A percentile compares a stretch with the other conserved stretches of the same genome.
These are phyloP conservation scores for Eurosta solidaginis DNA, from an alignment of 1,140 invertebrate species.

Conservation along the genomic window DNA sequence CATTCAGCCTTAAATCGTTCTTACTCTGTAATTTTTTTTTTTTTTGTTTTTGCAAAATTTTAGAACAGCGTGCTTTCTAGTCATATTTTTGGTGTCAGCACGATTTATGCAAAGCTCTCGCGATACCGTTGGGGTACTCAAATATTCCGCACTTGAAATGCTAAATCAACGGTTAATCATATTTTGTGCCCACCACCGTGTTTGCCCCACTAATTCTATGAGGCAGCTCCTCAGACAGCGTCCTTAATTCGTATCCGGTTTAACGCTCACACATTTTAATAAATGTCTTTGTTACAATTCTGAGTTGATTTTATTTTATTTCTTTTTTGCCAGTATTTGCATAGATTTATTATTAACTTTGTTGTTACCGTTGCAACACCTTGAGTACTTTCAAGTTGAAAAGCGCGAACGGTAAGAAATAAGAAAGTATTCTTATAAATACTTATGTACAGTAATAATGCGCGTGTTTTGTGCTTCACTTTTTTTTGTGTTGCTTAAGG, in stretches of 20 bases:
- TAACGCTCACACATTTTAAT: slow-evolving; percentile 4
- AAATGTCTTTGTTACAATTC: not conserved
- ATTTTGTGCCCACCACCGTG: not conserved
- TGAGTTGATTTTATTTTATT: not conserved
- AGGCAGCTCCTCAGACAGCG: not conserved
- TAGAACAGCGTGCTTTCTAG: no score
- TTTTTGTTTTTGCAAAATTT: no score
- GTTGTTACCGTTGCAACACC: not conserved
- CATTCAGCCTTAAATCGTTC: no score
- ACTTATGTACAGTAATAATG: not conserved
- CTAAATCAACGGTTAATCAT: not conserved
- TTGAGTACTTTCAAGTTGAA: not conserved
- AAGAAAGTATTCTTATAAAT: not conserved
- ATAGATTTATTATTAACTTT: slow-evolving; percentile 23
- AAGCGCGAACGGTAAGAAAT: not conserved
- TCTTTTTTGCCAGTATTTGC: not conserved
- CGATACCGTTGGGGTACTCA: no score
- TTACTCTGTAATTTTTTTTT: no score
- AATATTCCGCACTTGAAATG: not conserved
- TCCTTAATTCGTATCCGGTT: not conserved
- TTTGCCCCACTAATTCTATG: not conserved
- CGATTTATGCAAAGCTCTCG: no score
- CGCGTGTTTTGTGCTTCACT: not conserved
- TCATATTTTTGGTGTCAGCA: no score
- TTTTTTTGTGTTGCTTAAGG: not conserved